Evolutionary conservation across 92 coral and sea anemone species (phyloP), one percentile per base, ranked within the genome.

Genomic region (Paragorgia papillata): DNA sequence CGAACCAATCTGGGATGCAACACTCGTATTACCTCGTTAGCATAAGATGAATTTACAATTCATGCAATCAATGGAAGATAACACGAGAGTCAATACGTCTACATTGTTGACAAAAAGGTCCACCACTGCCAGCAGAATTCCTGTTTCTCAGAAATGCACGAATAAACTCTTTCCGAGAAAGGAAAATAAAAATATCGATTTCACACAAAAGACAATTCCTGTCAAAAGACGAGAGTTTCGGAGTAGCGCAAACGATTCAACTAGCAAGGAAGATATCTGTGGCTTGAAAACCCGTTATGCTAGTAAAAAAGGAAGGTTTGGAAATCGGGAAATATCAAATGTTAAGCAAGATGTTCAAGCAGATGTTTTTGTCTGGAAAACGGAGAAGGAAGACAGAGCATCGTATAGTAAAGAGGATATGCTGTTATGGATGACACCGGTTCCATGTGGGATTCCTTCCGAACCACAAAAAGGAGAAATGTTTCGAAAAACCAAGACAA

Each of bases 121-220:
- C 21, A 67, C 13, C 74, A 19, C 15, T 2, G 28, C 35, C 0
- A 70, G 77, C 10, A 70, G 77, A 70, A 70, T 70, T 15, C 77
- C 77, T 20, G 18, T 70, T 9, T 54, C 77, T 27, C 24, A 51
- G 33, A 28, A 8, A 13, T n/a, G 7, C 27, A 22, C 21, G n/a
- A 29, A 13, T 31, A 50, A 25, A 15, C 25, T 29, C 2, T 33
- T 29, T 7, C 14, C 7, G 44, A 54, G 2, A 57, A 67, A 44
- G 0, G 57, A 67, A 26, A 53, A 50, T n/a, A 32, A 27, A 33
- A 1, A 44, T 9, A 25, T 13, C n/a, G 25, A 15, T 48, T 64
- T 32, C 3, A 2, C 70, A 17, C 53, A 15, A 46, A 46, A 15
- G 15, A 2, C 2, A 2, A 46, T 46, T 9, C 15, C 53, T 46